Base-by-base conservation (phyloP, 2,113 vertebrate genomes). In the Pomatorhinus ruficollis region DNA sequence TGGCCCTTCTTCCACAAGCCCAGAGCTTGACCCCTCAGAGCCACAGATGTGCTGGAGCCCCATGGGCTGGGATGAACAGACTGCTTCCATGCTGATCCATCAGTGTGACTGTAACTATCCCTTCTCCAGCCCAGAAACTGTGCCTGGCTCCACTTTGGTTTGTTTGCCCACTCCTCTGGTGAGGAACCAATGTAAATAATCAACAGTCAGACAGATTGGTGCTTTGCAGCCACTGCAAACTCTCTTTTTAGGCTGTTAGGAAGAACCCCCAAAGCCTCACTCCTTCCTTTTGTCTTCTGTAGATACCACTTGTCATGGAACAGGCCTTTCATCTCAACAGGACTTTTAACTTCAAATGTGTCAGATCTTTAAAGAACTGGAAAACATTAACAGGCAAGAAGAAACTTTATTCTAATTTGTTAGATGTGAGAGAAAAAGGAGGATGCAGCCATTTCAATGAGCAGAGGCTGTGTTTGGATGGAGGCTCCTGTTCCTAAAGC, bases 281-380 rank as follows among this genome's bases (percentile, higher is more conserved):
- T 88, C 63, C 63, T 87, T 57, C 56, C 53, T 81, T 93, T 93
- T 91, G 72, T 87, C 54, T 89, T 42, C 56, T 94, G 24, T 20
- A 83, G 83, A 64, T 70, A 89, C 44, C 54, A 75, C 70, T 93
- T 96, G 68, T 81, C 64, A 81, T 40, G 31, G 56, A 59, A 61
- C 23, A 28, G 40, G 31, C 28, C 89, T 96, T 95, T 97, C 75
- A 96, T 95, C 92, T 89, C 76, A 86, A 50, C 4, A 61, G 59
- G 52, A 50, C 95, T 97, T 96, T 96, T 60, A 95, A 96, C 95
- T 96, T 96, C 95, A 94, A 74, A 83, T 85, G 50, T 49, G 28
- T 91, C 91, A 87, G 49, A 87, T 60, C 80, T 91, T 87, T 89
- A 91, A 87, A 95, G 90, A 87, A 33, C 65, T 47, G 52, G 35